phyloP scores from a whole-genome alignment of 2,888 invertebrate species.

The Caenorhabditis sp. region DNA sequence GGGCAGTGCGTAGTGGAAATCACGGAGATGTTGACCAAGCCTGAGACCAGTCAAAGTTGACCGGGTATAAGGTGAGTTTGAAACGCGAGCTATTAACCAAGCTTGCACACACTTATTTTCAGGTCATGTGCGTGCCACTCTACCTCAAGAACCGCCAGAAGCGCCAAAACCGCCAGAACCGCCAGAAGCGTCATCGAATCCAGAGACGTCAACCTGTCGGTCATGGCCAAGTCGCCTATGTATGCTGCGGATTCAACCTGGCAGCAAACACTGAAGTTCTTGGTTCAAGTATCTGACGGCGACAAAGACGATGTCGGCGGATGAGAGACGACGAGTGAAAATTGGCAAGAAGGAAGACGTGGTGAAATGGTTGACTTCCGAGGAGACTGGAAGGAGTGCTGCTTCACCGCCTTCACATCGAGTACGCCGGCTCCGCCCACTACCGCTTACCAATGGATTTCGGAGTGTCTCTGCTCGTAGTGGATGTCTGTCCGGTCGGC shows the following conservation, averaged over 20 bases:
- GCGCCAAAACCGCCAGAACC: constrained; percentile 62
- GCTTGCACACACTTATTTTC: no score
- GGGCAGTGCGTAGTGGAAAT: constrained; percentile 84
- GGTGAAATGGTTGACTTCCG: constrained; percentile 48
- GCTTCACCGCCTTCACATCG: constrained; percentile 36
- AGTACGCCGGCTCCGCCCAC: neutral
- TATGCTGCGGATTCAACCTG: constrained; percentile 65
- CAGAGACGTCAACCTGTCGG: constrained; percentile 41
- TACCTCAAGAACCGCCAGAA: constrained; percentile 84
- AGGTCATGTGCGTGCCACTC: constrained; percentile 91
- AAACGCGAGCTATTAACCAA: no score
- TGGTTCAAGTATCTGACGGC: constrained; percentile 56
- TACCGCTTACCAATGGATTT: constrained; percentile 65
- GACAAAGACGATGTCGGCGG: constrained; percentile 28
- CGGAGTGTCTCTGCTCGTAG: constrained; percentile 69
- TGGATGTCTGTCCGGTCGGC: constrained; percentile 65
- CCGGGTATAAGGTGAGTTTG: constrained; percentile 86
- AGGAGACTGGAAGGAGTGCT: constrained; percentile 59
- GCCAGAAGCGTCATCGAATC: constrained; percentile 42
- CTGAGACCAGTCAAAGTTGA: constrained; percentile 93
- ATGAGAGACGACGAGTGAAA: constrained; percentile 24
- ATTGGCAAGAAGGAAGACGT: constrained; percentile 15
- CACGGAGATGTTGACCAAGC: constrained; percentile 93
- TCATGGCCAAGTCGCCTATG: constrained; percentile 63
- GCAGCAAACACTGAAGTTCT: constrained; percentile 66